These are phyloP conservation scores for Aegithalos caudatus DNA, from an alignment of 2,113 vertebrate species.

Conservation along the genomic window DNA sequence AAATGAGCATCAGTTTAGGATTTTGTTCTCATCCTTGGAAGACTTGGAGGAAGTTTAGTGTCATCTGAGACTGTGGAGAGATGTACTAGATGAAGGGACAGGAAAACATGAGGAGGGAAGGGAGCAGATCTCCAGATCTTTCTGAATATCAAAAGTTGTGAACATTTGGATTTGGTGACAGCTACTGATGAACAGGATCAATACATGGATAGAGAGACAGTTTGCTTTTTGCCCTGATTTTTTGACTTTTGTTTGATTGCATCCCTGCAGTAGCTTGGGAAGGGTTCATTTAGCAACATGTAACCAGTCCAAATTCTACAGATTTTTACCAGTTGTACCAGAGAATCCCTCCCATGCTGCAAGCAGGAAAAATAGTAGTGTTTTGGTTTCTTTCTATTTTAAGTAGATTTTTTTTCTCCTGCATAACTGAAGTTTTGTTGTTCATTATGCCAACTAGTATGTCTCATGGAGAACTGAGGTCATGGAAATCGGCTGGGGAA, in stretches of 20 bases:
- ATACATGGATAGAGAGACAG: fast-evolving
- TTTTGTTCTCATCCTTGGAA: neutral
- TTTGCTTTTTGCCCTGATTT: neutral
- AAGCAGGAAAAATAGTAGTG: constrained; percentile 9
- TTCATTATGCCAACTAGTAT: constrained; percentile 40
- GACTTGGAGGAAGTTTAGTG: neutral
- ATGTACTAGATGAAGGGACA: neutral
- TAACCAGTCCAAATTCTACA: neutral
- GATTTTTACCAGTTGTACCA: neutral
- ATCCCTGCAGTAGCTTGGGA: neutral
- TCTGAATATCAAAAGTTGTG: neutral
- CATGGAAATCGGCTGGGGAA: constrained; percentile 19
- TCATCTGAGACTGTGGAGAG: neutral
- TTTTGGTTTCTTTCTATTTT: constrained; percentile 44
- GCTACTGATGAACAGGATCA: neutral
- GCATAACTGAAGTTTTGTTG: constrained; percentile 29
- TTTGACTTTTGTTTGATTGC: neutral
- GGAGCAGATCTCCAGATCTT: neutral
- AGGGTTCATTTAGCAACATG: neutral
- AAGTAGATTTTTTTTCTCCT: neutral
- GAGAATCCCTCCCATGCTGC: neutral
- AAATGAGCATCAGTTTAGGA: neutral
- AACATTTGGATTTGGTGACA: neutral
- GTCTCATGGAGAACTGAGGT: constrained; percentile 52
- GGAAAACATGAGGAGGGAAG: neutral